A percentile compares a stretch with the other conserved stretches of the same genome.
Conservation (phyloP, 2,888 invertebrate species). For the Eledona agricola region DNA sequence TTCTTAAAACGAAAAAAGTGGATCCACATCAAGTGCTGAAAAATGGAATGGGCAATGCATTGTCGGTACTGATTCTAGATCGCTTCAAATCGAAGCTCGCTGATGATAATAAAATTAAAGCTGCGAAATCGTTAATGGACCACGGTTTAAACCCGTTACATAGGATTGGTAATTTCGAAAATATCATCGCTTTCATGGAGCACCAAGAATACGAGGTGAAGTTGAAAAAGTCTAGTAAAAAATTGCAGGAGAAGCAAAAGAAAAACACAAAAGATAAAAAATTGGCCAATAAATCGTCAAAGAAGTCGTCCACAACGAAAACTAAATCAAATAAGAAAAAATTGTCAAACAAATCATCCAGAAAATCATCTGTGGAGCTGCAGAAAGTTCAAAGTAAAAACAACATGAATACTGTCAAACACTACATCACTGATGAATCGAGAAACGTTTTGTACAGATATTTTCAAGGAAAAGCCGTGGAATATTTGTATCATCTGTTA, state of each 20-base stretch:
- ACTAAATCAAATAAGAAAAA: slow-evolving; percentile 21
- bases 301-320: slow-evolving; percentile 30
- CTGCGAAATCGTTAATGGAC: slow-evolving; percentile 48
- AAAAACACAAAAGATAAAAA: slow-evolving; percentile 28
- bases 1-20: slow-evolving; percentile 46
- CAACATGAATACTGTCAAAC: slow-evolving; percentile 6
- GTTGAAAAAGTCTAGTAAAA: slow-evolving; percentile 19
- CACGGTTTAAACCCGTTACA: slow-evolving; percentile 54
- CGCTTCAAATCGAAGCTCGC: slow-evolving; percentile 50
- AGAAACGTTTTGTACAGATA: slow-evolving; percentile 43
- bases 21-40: slow-evolving; percentile 52
- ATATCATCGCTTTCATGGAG: slow-evolving; percentile 53
- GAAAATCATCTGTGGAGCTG: slow-evolving; percentile 27
- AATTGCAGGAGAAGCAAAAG: slow-evolving; percentile 22
- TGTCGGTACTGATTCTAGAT: slow-evolving; percentile 54
- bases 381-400: slow-evolving; percentile 7
- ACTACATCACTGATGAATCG: slow-evolving; percentile 41
- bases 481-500: slow-evolving; percentile 48
- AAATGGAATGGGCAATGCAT: slow-evolving; percentile 55
- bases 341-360: slow-evolving; percentile 13
- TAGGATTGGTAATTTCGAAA: slow-evolving; percentile 48
- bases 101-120: slow-evolving; percentile 41
- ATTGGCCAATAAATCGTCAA: slow-evolving; percentile 11
- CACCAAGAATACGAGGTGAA: slow-evolving; percentile 13
- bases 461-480: slow-evolving; percentile 45